Percentiles rank a stretch among this genome's conserved stretches.
These are phyloP conservation scores for Adelphocoris suturalis DNA, from an alignment of 2,888 invertebrate species.

Conservation along the genomic window DNA sequence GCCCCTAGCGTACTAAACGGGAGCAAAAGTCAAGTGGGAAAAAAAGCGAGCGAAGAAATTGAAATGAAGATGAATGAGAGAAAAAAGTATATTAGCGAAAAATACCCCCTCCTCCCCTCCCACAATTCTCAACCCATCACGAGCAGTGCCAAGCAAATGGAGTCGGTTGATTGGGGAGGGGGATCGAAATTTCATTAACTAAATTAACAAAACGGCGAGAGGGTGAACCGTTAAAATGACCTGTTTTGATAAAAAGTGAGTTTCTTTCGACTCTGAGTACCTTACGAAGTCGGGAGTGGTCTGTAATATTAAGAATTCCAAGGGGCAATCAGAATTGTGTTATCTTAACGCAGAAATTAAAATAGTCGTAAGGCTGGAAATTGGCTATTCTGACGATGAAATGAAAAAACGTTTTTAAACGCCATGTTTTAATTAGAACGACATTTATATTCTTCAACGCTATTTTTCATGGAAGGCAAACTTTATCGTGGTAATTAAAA, in stretches of 20 bases:
- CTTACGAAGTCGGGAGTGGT: no score
- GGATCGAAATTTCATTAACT: conserved; percentile 14
- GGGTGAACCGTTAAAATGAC: not conserved
- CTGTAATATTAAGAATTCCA: no score
- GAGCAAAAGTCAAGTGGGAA: not conserved
- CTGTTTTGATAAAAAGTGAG: not conserved
- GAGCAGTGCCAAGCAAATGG: not conserved
- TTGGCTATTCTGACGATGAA: no score
- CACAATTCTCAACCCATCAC: not conserved
- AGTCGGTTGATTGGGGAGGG: not conserved
- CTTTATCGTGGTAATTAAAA: no score
- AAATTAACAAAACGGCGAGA: not conserved
- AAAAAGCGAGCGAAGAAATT: not conserved
- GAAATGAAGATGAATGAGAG: conserved; percentile 22
- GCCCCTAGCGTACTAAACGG: not conserved
- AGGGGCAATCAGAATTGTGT: no score
- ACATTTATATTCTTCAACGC: no score
- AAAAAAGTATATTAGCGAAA: conserved; percentile 8
- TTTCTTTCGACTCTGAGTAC: not conserved
- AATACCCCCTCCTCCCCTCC: not conserved
- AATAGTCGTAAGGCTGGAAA: no score
- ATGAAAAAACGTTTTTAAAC: no score
- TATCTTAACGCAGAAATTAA: no score
- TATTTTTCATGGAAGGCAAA: no score
- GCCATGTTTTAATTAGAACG: no score